These are phyloP conservation scores for Lepus europaeus DNA, from an alignment of 2,113 vertebrate species.

Conservation along the genomic window DNA sequence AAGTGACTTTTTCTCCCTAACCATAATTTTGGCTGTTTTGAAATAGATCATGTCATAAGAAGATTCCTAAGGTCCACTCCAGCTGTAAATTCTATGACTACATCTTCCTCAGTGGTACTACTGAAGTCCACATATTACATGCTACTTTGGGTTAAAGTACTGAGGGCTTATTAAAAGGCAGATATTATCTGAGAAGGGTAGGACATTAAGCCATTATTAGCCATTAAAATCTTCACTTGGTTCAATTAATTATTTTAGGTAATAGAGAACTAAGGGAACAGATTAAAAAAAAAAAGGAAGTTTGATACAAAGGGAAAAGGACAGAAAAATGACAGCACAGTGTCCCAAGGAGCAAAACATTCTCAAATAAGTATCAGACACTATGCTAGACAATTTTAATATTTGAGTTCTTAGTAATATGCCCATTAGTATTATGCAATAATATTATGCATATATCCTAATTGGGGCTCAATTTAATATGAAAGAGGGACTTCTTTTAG, in stretches of 20 bases:
- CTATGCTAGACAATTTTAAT: background rate
- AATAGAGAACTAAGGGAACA: background rate
- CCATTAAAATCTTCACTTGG: slow-evolving; percentile 29
- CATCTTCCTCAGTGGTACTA: background rate
- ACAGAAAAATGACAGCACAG: background rate
- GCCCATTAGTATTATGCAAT: background rate
- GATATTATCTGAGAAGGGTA: slow-evolving; percentile 58
- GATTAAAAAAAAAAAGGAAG: background rate
- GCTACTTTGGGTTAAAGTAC: background rate
- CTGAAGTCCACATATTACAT: slow-evolving; percentile 20
- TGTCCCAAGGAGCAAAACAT: background rate
- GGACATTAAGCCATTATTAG: slow-evolving; percentile 24
- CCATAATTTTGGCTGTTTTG: background rate
- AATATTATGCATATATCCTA: background rate
- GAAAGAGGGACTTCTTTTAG: background rate
- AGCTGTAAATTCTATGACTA: slow-evolving; percentile 9
- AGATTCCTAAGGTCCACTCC: background rate
- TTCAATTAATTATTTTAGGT: slow-evolving; percentile 62
- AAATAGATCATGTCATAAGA: background rate
- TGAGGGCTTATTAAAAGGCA: slow-evolving; percentile 34
- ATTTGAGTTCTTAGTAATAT: background rate
- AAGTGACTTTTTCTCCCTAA: background rate
- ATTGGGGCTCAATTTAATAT: background rate
- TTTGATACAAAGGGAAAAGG: slow-evolving; percentile 14
- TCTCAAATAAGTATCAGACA: background rate